Conservation (phyloP, 2,888 invertebrate species). For the Thymelicus acteon region DNA sequence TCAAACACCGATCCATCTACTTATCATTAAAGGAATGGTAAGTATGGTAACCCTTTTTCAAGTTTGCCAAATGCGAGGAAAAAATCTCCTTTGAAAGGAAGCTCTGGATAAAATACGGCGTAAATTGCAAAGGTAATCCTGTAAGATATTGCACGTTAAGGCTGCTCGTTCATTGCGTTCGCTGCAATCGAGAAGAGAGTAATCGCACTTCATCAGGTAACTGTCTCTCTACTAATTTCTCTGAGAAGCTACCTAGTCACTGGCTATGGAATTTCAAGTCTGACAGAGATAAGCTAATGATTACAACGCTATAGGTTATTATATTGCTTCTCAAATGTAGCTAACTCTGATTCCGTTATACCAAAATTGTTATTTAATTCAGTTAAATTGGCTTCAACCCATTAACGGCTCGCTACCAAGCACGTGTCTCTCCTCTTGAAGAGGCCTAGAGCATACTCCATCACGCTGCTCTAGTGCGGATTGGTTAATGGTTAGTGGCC, state of each 20-base stretch:
- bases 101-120: constrained; percentile 20
- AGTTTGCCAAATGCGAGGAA: not conserved
- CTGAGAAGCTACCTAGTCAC: constrained; percentile 3
- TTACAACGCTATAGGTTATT: too few species aligned
- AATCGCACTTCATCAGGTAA: constrained; percentile 40
- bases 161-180: constrained; percentile 37
- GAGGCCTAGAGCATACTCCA: too few species aligned
- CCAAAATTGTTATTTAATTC: too few species aligned
- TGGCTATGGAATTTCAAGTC: not conserved
- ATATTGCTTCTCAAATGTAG: too few species aligned
- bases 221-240: constrained; percentile 24
- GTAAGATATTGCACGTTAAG: constrained; percentile 27
- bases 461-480: too few species aligned
- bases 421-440: too few species aligned
- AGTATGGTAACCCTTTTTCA: constrained; percentile 12
- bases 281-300: not conserved
- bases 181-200: constrained; percentile 40
- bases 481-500: too few species aligned
- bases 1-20: constrained; percentile 5
- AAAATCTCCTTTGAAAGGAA: constrained; percentile 4
- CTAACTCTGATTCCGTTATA: too few species aligned
- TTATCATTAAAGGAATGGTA: constrained; percentile 7
- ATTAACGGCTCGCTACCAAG: too few species aligned
- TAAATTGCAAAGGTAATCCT: constrained; percentile 26
- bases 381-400: too few species aligned